Conservation (phyloP, 2,113 vertebrate species). For the Equus przewalskii region DNA sequence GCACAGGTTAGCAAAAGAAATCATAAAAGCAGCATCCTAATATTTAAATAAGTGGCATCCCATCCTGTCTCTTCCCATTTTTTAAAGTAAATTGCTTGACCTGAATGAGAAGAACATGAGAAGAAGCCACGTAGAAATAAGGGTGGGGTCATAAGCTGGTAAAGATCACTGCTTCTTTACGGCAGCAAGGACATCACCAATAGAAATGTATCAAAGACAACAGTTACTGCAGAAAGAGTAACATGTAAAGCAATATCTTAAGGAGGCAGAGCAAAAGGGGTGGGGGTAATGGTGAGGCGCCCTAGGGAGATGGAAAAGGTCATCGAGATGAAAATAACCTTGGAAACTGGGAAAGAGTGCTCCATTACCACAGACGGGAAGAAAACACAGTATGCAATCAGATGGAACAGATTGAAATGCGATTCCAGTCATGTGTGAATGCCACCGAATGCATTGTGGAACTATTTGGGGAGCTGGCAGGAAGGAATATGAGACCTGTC, state of each 20-base stretch:
- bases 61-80: slow-evolving; percentile 33
- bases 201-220: slow-evolving; percentile 71
- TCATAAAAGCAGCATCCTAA: not conserved
- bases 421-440: slow-evolving; percentile 80
- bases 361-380: slow-evolving; percentile 78
- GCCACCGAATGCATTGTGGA: slow-evolving; percentile 71
- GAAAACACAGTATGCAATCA: slow-evolving; percentile 83
- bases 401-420: slow-evolving; percentile 77
- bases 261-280: slow-evolving; percentile 60
- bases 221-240: slow-evolving; percentile 3
- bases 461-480: slow-evolving; percentile 73
- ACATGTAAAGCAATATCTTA: slow-evolving; percentile 44
- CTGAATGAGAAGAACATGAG: slow-evolving; percentile 61
- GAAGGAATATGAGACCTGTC: slow-evolving; percentile 52
- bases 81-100: slow-evolving; percentile 78
- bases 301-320: slow-evolving; percentile 83
- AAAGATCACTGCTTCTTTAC: slow-evolving; percentile 70
- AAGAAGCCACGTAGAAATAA: slow-evolving; percentile 53
- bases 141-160: slow-evolving; percentile 30
- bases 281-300: slow-evolving; percentile 71
- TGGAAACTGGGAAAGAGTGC: slow-evolving; percentile 79
- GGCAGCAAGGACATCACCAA: slow-evolving; percentile 61
- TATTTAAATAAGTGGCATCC: slow-evolving; percentile 59
- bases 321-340: slow-evolving; percentile 86
- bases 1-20: slow-evolving; percentile 64